These are phyloP conservation scores for Periophthalmus magnuspinnatus DNA, from an alignment of 2,797 vertebrate genomes.

Conservation along the genomic window DNA sequence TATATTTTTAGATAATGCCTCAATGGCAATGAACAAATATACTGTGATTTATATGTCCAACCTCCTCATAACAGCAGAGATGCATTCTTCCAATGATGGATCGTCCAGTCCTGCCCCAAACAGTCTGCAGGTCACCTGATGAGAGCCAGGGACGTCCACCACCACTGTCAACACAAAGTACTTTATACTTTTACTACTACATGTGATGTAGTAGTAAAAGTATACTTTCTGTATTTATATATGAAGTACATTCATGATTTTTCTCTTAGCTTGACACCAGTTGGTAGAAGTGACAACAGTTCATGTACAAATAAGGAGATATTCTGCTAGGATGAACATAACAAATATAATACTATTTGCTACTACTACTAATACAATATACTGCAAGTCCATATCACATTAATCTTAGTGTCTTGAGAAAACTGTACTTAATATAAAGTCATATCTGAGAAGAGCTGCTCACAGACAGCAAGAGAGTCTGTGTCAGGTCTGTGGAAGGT, in stretches of 20 bases:
- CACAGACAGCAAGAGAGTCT: slow-evolving; percentile 80
- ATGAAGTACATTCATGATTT: too few species aligned
- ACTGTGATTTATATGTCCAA: slow-evolving; percentile 36
- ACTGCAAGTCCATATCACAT: too few species aligned
- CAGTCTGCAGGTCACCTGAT: slow-evolving; percentile 73
- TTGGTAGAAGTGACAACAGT: too few species aligned
- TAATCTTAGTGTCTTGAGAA: too few species aligned
- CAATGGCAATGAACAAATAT: not conserved
- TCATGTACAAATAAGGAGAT: too few species aligned
- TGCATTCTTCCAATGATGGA: slow-evolving; percentile 65
- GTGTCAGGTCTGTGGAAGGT: slow-evolving; percentile 74
- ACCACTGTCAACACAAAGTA: slow-evolving; percentile 67
- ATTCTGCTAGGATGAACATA: too few species aligned
- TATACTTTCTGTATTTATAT: too few species aligned
- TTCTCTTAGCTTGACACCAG: too few species aligned
- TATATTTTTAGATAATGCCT: not conserved
- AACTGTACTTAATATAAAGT: not conserved
- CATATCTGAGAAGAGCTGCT: slow-evolving; percentile 23
- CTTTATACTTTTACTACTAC: too few species aligned
- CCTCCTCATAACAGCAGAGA: slow-evolving; percentile 72
- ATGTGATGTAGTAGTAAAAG: too few species aligned
- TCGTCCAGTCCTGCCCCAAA: slow-evolving; percentile 61
- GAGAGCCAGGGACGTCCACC: slow-evolving; percentile 68
- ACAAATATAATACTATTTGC: too few species aligned
- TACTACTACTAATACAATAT: too few species aligned